These are phyloP conservation scores for Bathynomus jamesi DNA, from an alignment of 1,140 invertebrate species.

Conservation along the genomic window DNA sequence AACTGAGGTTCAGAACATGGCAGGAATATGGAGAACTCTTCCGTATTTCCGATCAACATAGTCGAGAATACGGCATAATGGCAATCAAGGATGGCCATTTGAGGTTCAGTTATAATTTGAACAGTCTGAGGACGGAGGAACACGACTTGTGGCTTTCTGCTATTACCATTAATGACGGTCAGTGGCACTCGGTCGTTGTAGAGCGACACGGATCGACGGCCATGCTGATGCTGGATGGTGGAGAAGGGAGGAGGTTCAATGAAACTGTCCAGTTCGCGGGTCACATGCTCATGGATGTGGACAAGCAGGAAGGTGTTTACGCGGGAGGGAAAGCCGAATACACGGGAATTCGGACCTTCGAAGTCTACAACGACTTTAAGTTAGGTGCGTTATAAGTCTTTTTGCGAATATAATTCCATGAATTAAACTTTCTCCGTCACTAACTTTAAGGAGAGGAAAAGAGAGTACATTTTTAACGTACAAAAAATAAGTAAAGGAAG, in stretches of 20 bases:
- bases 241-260: slow-evolving; percentile 88
- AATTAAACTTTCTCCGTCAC: no score
- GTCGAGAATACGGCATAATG: slow-evolving; percentile 86
- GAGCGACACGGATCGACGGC: slow-evolving; percentile 82
- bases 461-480: no score
- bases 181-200: slow-evolving; percentile 86
- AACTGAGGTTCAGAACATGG: slow-evolving; percentile 82
- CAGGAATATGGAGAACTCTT: slow-evolving; percentile 87
- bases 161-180: slow-evolving; percentile 86
- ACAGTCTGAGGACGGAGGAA: slow-evolving; percentile 79
- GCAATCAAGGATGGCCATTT: slow-evolving; percentile 85
- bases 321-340: slow-evolving; percentile 92
- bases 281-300: slow-evolving; percentile 83
- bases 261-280: slow-evolving; percentile 85
- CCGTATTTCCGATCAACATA: slow-evolving; percentile 85
- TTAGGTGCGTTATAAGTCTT: slow-evolving; percentile 62
- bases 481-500: no score
- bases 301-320: slow-evolving; percentile 89
- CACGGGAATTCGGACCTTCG: slow-evolving; percentile 80
- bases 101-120: slow-evolving; percentile 83
- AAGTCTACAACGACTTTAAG: slow-evolving; percentile 91
- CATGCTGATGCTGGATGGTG: slow-evolving; percentile 86
- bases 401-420: no score
- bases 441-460: no score
- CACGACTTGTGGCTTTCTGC: slow-evolving; percentile 81